A percentile compares a stretch with the other conserved stretches of the same genome.
Conservation (phyloP, 1,140 invertebrate genomes). For the Chymomyza costata region DNA sequence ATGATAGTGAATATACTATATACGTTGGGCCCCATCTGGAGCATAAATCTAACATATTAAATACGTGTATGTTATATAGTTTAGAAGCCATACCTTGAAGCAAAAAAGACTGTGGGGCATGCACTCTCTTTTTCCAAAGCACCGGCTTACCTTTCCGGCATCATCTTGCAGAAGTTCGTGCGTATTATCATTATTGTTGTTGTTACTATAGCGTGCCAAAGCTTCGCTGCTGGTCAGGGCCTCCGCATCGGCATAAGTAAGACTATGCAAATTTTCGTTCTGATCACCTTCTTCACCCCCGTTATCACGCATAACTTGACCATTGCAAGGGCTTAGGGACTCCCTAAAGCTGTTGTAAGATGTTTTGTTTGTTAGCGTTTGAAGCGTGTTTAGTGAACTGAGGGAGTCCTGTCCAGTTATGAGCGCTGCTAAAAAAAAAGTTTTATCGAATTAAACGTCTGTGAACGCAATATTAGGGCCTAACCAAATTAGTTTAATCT, state of each 20-base stretch:
- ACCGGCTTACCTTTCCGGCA: constrained; percentile 81
- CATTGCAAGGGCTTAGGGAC: constrained; percentile 47
- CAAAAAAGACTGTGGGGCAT: constrained; percentile 85
- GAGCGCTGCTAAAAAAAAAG: constrained; percentile 27
- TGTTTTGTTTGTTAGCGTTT: constrained; percentile 42
- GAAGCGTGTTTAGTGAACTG: constrained; percentile 51
- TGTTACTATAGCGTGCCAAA: constrained; percentile 35
- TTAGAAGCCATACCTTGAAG: constrained; percentile 82
- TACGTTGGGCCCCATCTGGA: constrained; percentile 13
- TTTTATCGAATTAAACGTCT: background rate
- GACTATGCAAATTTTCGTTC: constrained; percentile 11
- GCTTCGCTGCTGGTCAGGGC: constrained; percentile 26
- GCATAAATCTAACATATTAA: constrained; percentile 69
- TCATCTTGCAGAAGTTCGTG: constrained; percentile 65
- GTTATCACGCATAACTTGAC: constrained; percentile 26
- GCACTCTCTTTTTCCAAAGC: constrained; percentile 79
- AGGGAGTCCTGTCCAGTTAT: constrained; percentile 57
- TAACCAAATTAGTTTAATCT: background rate
- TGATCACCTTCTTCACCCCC: constrained; percentile 33
- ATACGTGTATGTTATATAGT: constrained; percentile 74
- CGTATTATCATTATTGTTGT: constrained; percentile 26
- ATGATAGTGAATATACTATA: no score
- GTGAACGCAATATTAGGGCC: background rate
- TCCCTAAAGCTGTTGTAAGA: constrained; percentile 10
- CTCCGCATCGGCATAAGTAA: constrained; percentile 31